A percentile compares a stretch with the other conserved stretches of the same genome.
phyloP scores from a whole-genome alignment of 2,888 invertebrate genomes.

The Melanotus villosus region DNA sequence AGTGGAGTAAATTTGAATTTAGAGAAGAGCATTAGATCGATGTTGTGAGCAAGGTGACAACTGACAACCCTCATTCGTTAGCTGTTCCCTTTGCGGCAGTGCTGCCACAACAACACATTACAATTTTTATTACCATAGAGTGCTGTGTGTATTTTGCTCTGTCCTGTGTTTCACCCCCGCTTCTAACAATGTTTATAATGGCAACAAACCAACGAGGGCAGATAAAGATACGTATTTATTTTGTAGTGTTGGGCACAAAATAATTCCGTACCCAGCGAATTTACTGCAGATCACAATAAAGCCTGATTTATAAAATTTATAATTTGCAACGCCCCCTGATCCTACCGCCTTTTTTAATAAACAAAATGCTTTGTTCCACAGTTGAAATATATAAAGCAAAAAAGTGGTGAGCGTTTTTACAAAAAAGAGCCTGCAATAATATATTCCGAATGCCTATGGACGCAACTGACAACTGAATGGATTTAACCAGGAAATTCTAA shows the following conservation, averaged over 20 bases:
- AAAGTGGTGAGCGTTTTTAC: conserved; percentile 27
- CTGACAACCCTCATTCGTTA: conserved; percentile 35
- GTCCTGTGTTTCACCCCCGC: conserved; percentile 11
- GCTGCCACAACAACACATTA: conserved; percentile 33
- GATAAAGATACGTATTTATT: not conserved
- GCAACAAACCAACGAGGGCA: not conserved
- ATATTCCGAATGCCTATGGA: conserved; percentile 37
- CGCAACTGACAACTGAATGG: conserved; percentile 40
- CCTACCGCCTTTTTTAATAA: not conserved
- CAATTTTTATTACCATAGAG: conserved; percentile 33
- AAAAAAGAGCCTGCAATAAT: conserved; percentile 36
- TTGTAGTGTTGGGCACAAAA: not conserved
- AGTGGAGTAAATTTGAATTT: conserved; percentile 11
- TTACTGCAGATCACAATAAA: not conserved
- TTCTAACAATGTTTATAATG: conserved; percentile 5
- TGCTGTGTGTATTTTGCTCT: conserved; percentile 17
- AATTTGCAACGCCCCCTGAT: conserved; percentile 3
- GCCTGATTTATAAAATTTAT: not conserved
- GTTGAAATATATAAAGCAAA: conserved; percentile 13
- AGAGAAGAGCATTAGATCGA: conserved; percentile 26
- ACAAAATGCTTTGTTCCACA: conserved; percentile 9
- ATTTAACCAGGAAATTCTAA: conserved; percentile 34
- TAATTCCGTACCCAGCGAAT: not conserved
- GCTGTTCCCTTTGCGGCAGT: conserved; percentile 26
- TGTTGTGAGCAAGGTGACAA: conserved; percentile 29